A percentile compares a stretch with the other conserved stretches of the same genome.
phyloP scores from a whole-genome alignment of 2,888 invertebrate genomes.

The Drosophila cracens region DNA sequence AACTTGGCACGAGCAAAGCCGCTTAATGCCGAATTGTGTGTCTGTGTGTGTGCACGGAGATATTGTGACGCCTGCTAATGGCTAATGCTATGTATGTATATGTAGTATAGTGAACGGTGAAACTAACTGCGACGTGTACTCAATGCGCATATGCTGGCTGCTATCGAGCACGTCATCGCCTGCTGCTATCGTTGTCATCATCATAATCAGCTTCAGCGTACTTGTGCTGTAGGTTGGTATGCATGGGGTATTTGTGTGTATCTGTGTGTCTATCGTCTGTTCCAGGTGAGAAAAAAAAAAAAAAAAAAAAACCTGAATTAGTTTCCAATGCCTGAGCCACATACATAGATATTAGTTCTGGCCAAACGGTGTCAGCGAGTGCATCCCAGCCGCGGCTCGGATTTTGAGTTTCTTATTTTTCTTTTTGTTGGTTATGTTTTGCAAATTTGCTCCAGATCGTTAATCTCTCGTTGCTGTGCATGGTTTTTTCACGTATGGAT shows the following conservation, averaged over 20 bases:
- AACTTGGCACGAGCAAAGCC: constrained; percentile 1
- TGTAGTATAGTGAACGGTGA: neutral
- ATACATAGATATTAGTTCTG: constrained; percentile 41
- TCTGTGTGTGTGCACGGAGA: neutral
- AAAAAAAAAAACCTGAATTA: neutral
- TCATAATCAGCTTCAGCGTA: constrained; percentile 28
- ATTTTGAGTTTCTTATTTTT: neutral
- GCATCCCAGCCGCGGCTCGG: constrained; percentile 15
- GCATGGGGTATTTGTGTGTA: neutral
- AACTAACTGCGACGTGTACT: constrained; percentile 1
- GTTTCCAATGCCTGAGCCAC: neutral
- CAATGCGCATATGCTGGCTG: constrained; percentile 57
- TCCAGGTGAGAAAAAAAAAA: neutral
- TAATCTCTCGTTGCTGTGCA: constrained; percentile 6
- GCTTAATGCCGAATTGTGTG: neutral
- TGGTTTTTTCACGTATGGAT: neutral
- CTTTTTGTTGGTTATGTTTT: neutral
- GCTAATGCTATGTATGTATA: neutral
- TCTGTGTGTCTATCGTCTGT: constrained; percentile 3
- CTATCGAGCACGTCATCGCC: constrained; percentile 75
- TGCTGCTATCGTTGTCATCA: constrained; percentile 59
- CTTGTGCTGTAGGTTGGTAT: neutral
- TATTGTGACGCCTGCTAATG: constrained; percentile 11
- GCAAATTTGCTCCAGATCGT: constrained; percentile 19
- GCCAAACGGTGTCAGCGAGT: constrained; percentile 42